Percentiles rank a stretch among this genome's conserved stretches.
These are phyloP conservation scores for Excalfactoria chinensis DNA, from an alignment of 2,113 vertebrate species.

Conservation along the genomic window DNA sequence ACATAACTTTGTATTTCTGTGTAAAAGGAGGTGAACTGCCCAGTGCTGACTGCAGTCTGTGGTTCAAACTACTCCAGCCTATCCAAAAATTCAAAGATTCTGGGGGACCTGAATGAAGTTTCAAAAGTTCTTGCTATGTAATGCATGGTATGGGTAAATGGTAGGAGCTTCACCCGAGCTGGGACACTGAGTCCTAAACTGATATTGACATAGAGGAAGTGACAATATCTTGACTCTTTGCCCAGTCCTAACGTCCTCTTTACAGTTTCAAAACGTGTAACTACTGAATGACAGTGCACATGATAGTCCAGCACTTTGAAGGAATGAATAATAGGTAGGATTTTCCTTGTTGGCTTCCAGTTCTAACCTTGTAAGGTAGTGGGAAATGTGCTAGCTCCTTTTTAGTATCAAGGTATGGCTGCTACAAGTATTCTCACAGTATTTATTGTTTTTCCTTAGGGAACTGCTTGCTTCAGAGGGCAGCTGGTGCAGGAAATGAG, in stretches of 20 bases:
- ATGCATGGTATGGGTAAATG: not conserved
- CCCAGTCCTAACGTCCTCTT: not conserved
- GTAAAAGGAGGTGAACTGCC: not conserved
- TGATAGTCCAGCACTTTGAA: not conserved
- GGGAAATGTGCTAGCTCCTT: not conserved
- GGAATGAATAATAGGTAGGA: not conserved
- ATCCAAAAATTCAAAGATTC: not conserved
- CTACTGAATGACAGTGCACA: not conserved
- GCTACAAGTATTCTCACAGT: not conserved
- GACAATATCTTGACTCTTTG: not conserved
- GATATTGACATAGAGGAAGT: not conserved
- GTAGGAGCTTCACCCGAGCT: not conserved
- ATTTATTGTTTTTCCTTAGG: constrained; percentile 71
- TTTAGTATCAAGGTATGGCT: not conserved
- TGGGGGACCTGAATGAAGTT: not conserved
- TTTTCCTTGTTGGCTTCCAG: not conserved
- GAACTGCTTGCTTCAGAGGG: constrained; percentile 95
- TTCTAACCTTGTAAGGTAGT: not conserved
- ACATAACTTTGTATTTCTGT: constrained; percentile 50
- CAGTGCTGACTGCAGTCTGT: not conserved
- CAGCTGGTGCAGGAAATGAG: constrained; percentile 88
- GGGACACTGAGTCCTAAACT: not conserved
- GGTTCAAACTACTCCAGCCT: not conserved
- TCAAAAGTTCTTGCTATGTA: not conserved
- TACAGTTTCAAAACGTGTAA: not conserved